Percentiles rank a stretch among this genome's conserved stretches.
phyloP scores from a whole-genome alignment of 2,888 invertebrate species.

The Furcula furcula region DNA sequence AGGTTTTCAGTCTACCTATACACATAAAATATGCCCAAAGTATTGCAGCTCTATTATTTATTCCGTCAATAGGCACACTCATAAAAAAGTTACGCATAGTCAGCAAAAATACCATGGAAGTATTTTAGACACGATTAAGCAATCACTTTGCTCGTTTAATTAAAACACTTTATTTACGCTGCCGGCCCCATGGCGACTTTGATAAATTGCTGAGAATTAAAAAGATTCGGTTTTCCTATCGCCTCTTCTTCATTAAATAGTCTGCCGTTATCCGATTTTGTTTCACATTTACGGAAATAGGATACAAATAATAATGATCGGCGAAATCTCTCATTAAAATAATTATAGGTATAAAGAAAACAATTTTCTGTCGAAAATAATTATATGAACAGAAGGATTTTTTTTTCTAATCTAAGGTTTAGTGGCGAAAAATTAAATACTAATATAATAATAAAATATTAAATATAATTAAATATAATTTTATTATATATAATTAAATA shows the following conservation, averaged over 20 bases:
- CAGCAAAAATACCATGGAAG: slow-evolving; percentile 18
- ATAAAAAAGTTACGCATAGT: slow-evolving; percentile 15
- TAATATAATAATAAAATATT: too few relatives aligned
- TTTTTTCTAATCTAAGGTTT: too few relatives aligned
- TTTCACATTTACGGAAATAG: not conserved
- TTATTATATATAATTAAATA: too few relatives aligned
- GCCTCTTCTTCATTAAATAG: not conserved
- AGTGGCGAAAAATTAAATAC: too few relatives aligned
- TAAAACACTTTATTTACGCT: slow-evolving; percentile 56
- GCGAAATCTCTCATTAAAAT: not conserved
- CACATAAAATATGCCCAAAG: too few relatives aligned
- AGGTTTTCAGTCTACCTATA: too few relatives aligned
- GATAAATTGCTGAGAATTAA: slow-evolving; percentile 3
- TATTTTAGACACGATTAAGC: slow-evolving; percentile 47
- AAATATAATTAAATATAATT: too few relatives aligned
- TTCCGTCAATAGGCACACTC: slow-evolving; percentile 1
- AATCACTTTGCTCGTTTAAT: slow-evolving; percentile 55
- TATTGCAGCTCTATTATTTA: too few relatives aligned
- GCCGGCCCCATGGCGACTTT: slow-evolving; percentile 10
- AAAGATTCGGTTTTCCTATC: slow-evolving; percentile 1
- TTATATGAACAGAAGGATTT: too few relatives aligned
- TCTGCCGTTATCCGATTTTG: not conserved
- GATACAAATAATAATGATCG: not conserved
- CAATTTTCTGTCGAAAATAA: too few relatives aligned
- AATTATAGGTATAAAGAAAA: too few relatives aligned